Percentiles rank a stretch among this genome's conserved stretches.
Evolutionary conservation across 2,888 invertebrate genomes (phyloP).

Genomic region (Dasypogon diadema): DNA sequence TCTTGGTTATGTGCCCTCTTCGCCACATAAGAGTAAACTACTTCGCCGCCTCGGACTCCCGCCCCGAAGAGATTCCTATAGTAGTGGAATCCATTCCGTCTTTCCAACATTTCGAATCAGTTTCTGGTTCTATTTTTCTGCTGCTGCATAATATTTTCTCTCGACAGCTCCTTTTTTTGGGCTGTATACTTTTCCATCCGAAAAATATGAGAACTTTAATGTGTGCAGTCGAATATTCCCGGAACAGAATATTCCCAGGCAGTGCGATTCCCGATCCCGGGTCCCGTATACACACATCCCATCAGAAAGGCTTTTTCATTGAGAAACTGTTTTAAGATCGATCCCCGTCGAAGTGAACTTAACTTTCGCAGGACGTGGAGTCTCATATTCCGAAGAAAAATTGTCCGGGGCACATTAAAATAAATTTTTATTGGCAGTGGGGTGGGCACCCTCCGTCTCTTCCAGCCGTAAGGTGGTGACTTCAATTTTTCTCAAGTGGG

Average conservation of each 20-base stretch:
- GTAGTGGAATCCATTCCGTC: constrained; percentile 33
- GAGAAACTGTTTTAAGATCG: constrained; percentile 54
- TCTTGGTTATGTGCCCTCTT: constrained; percentile 50
- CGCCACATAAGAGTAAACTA: constrained; percentile 50
- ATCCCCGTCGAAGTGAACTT: constrained; percentile 51
- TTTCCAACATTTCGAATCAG: constrained; percentile 42
- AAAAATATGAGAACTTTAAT: constrained; percentile 55
- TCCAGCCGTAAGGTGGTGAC: constrained; percentile 35
- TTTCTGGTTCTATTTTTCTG: constrained; percentile 52
- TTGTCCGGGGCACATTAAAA: constrained; percentile 55
- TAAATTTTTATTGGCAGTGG: constrained; percentile 55
- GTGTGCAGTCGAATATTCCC: constrained; percentile 48
- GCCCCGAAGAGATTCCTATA: neutral
- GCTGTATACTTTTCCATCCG: constrained; percentile 11
- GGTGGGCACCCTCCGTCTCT: constrained; percentile 38
- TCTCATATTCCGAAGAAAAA: constrained; percentile 56
- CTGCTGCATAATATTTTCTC: constrained; percentile 53
- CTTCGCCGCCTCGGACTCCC: neutral
- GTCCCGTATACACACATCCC: constrained; percentile 8
- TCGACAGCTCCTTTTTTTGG: constrained; percentile 40
- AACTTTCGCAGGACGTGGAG: constrained; percentile 42
- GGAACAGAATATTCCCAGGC: constrained; percentile 24
- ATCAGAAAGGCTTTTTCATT: constrained; percentile 35
- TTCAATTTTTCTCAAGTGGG: constrained; percentile 34
- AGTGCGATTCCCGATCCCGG: constrained; percentile 32